These are phyloP conservation scores for Siphonodentalium dalli DNA, from an alignment of 2,888 invertebrate species.

Conservation along the genomic window DNA sequence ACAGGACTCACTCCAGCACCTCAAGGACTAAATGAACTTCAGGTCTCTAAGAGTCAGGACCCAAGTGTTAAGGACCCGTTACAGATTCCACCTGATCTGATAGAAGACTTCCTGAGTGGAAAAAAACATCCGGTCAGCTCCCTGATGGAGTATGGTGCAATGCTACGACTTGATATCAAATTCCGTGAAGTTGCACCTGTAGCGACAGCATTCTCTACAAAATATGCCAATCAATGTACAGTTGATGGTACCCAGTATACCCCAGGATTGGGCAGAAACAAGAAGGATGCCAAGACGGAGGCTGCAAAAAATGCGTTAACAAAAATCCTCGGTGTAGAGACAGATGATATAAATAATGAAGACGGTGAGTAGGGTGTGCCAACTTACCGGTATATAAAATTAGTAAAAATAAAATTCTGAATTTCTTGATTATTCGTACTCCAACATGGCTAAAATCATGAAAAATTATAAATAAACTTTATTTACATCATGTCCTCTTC, in stretches of 20 bases:
- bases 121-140: constrained; percentile 53
- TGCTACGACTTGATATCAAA: constrained; percentile 28
- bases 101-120: constrained; percentile 44
- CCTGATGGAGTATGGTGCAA: constrained; percentile 48
- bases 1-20: not conserved
- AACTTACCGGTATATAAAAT: not conserved
- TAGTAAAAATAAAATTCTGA: not conserved
- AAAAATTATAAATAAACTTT: too few relatives aligned
- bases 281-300: constrained; percentile 59
- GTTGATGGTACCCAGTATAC: constrained; percentile 46
- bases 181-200: constrained; percentile 46
- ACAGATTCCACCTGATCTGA: constrained; percentile 41
- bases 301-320: constrained; percentile 54
- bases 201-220: constrained; percentile 30
- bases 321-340: constrained; percentile 40
- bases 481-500: too few relatives aligned
- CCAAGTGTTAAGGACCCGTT: not conserved
- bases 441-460: too few relatives aligned
- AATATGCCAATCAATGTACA: constrained; percentile 48
- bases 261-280: constrained; percentile 54
- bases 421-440: not conserved
- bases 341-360: constrained; percentile 35
- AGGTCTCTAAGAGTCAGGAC: not conserved
- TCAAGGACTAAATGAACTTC: not conserved
- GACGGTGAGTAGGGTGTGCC: constrained; percentile 18